Conservation (phyloP, 2,113 vertebrate species). For the Caracal caracal region DNA sequence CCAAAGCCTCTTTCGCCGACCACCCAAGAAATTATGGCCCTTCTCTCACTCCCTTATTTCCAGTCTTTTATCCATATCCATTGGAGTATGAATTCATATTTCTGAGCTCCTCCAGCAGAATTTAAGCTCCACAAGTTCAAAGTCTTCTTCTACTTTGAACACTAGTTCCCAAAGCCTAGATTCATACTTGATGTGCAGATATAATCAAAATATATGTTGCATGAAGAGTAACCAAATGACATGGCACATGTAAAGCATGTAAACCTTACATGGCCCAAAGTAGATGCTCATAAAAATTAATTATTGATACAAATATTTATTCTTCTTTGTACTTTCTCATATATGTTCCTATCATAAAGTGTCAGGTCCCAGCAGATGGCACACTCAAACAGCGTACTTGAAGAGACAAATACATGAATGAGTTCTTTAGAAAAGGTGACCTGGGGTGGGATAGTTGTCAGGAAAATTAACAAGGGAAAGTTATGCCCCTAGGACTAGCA, state of each 20-base stretch:
- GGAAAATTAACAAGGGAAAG: neutral
- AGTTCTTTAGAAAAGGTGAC: neutral
- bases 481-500: neutral
- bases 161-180: neutral
- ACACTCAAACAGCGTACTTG: neutral
- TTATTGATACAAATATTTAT: neutral
- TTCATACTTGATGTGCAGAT: neutral
- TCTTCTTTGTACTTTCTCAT: neutral
- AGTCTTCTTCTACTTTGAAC: neutral
- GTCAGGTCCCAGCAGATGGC: neutral
- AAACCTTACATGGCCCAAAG: neutral
- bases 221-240: neutral
- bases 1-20: neutral
- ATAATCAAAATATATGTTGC: neutral
- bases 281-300: neutral
- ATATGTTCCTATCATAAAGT: neutral
- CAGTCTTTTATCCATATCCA: neutral
- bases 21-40: neutral
- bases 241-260: neutral
- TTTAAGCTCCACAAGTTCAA: neutral
- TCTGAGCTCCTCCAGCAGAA: neutral
- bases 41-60: neutral
- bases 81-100: neutral
- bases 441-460: neutral
- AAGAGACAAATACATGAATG: neutral